Conservation (phyloP, 64 coral and sea anemone species). For the Hydrozoanthus tunicans region DNA sequence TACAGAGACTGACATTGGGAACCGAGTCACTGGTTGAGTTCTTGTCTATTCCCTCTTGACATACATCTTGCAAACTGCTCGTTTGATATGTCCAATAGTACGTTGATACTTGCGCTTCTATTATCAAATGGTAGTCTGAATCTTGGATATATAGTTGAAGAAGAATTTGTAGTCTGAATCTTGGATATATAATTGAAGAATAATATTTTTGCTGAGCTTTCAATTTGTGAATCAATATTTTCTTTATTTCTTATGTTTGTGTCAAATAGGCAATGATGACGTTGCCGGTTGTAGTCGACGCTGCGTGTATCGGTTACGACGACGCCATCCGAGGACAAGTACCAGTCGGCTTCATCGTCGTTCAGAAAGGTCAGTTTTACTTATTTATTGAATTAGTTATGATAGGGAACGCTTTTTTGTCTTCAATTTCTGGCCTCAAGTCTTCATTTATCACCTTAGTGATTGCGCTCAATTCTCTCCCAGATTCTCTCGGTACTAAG, state of each 20-base stretch:
- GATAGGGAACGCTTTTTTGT: too few relatives aligned
- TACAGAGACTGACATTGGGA: too few relatives aligned
- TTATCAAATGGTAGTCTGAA: too few relatives aligned
- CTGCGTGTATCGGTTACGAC: constrained; percentile 79
- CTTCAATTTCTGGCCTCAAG: neutral
- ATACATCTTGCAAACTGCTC: too few relatives aligned
- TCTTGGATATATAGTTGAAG: too few relatives aligned
- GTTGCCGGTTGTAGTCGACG: constrained; percentile 71
- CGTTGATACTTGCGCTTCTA: too few relatives aligned
- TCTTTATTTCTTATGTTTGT: neutral
- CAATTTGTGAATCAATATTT: neutral
- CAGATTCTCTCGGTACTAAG: constrained; percentile 61
- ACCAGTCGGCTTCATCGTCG: constrained; percentile 84
- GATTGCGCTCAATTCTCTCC: neutral
- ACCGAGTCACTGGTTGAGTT: too few relatives aligned
- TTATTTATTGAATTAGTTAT: neutral
- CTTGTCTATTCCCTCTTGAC: too few relatives aligned
- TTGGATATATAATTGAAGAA: neutral
- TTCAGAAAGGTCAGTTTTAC: constrained; percentile 75
- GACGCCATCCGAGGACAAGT: constrained; percentile 86
- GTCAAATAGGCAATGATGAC: constrained; percentile 76
- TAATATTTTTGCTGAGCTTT: neutral
- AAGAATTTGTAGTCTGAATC: too few relatives aligned
- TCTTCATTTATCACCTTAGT: neutral
- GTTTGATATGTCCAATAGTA: too few relatives aligned